Evolutionary conservation across 2,888 invertebrate species (phyloP).

Genomic region (Cristatella mucedo): DNA sequence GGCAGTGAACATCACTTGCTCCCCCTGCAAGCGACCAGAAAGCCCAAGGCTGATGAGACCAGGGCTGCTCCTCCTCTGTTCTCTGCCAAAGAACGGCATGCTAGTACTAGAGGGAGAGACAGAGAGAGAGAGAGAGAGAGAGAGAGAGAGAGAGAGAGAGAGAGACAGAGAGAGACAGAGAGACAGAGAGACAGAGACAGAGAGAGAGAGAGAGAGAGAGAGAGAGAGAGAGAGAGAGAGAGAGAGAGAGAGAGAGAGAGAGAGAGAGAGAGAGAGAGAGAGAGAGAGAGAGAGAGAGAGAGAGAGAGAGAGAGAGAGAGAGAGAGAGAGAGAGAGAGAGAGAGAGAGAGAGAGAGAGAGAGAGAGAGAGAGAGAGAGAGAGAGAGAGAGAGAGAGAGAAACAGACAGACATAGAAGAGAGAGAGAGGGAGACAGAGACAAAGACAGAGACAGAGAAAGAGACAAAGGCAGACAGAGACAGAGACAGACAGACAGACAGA

Average conservation of each 20-base stretch:
- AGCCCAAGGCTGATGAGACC: no score
- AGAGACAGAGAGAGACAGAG: not conserved
- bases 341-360: conserved; percentile 1
- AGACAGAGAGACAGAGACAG: not conserved
- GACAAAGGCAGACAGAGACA: no score
- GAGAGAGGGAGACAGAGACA: no score
- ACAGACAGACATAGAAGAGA: no score
- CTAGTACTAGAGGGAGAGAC: not conserved
- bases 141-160: conserved; percentile 1
- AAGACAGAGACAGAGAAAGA: no score
- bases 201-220: conserved; percentile 1
- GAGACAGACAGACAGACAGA: not conserved
- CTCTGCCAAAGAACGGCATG: not conserved
- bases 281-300: conserved; percentile 1
- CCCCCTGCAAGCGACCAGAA: no score
- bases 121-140: conserved; percentile 1
- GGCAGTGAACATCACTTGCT: no score
- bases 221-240: conserved; percentile 1
- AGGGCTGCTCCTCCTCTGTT: no score
- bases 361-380: conserved; percentile 1
- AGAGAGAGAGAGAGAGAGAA: no score
- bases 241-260: conserved; percentile 1
- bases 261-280: conserved; percentile 1
- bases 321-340: conserved; percentile 1
- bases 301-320: conserved; percentile 1